Conservation (phyloP, 2,888 invertebrate genomes). For the Andrena chrysosceles region DNA sequence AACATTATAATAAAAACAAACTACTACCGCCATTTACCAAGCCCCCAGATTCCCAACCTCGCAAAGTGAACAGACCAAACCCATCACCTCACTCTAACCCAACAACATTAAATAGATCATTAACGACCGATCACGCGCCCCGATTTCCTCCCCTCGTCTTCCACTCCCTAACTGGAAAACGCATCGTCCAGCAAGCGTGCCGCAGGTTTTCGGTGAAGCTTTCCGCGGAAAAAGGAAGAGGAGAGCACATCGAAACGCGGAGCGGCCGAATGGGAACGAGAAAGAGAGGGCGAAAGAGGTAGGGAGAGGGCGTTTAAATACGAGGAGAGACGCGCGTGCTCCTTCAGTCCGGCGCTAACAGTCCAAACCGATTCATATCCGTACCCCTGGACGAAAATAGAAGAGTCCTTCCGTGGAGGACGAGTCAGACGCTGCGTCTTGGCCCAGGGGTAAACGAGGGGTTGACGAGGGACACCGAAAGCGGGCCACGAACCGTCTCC, state of each 20-base stretch:
- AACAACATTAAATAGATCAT: too few species aligned
- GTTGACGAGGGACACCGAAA: constrained; percentile 2
- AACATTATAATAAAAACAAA: too few species aligned
- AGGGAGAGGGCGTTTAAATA: constrained; percentile 84
- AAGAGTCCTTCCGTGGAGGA: constrained; percentile 51
- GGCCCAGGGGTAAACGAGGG: neutral
- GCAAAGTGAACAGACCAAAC: too few species aligned
- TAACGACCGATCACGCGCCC: too few species aligned
- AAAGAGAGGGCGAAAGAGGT: constrained; percentile 70
- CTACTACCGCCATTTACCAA: too few species aligned
- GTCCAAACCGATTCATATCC: constrained; percentile 80
- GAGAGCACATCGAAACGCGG: constrained; percentile 51
- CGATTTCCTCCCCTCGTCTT: too few species aligned
- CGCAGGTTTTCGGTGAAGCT: constrained; percentile 25
- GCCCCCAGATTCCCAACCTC: too few species aligned
- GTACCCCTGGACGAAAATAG: constrained; percentile 58
- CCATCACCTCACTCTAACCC: too few species aligned
- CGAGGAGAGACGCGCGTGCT: constrained; percentile 83
- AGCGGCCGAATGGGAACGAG: constrained; percentile 54
- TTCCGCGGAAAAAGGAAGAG: constrained; percentile 56
- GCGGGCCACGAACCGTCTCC: neutral
- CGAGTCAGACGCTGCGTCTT: constrained; percentile 17
- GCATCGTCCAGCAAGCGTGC: neutral
- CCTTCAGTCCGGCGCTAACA: constrained; percentile 83
- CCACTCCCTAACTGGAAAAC: too few species aligned